Base-by-base conservation (phyloP, 2,888 invertebrate genomes). In the Carabus problematicus region DNA sequence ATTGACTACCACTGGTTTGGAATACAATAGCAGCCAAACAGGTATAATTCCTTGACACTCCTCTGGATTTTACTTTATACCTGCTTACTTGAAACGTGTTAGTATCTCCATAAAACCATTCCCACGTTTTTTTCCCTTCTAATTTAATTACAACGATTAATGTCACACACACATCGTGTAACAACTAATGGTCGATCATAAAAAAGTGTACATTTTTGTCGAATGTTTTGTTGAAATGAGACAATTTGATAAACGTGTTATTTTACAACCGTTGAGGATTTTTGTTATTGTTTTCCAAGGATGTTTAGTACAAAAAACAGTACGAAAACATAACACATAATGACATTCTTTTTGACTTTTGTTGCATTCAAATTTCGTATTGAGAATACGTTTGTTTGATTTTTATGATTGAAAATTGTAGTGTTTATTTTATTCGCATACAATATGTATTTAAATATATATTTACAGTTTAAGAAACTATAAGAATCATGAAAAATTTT, bases 71-170 rank as follows among this genome's bases (percentile, higher is more conserved):
- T 9, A 47, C 39, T 47, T 29, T 49, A 8, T 59, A 59, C 41
- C 59, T 16, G 59, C 59, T 59, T 29, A 59, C 16, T 11, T 59
- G 42, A 41, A 40, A 11, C 14, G 41, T 14, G 7, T 59, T 14
- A 29, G 7, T 12, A 2, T 55, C 55, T 3, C 19, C 18, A 29
- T 11, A 39, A 18, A 18, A 19, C 18, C 18, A 55, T 55, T 56
- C 56, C 47, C 58, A 66, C 49, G 47, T 39, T 52, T 56, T 58
- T 55, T 64, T 55, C 45, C 41, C 12, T 40, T 41, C 18, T 64
- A 43, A 66, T 66, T 66, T 66, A 66, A 66, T 66, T 56, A 66
- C 66, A 58, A 8, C 66, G 56, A 66, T 66, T 66, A 66, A 66
- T 58, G 66, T 66, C 66, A 58, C 42, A 14, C 42, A 14, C 40